A percentile compares a stretch with the other conserved stretches of the same genome.
Conservation (phyloP, 2,888 invertebrate species). For the Theretra japonica region DNA sequence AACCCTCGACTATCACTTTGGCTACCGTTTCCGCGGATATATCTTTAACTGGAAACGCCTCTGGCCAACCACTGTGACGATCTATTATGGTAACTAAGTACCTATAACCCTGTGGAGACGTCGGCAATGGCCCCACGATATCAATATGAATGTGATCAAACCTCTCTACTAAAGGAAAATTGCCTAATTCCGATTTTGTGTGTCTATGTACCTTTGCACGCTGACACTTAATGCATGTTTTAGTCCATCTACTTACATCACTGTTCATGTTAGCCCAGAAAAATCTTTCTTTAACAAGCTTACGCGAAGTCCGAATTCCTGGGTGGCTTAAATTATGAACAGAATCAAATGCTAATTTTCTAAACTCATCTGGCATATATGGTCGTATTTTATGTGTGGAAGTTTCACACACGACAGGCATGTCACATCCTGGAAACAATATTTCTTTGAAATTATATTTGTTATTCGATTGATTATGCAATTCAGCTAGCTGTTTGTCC, state of each 20-base stretch:
- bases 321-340: neutral
- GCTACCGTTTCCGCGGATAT: slow-evolving; percentile 49
- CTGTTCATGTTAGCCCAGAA: neutral
- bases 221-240: slow-evolving; percentile 12
- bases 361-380: neutral
- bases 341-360: neutral
- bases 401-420: neutral
- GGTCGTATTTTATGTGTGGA: neutral
- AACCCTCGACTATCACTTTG: slow-evolving; percentile 38
- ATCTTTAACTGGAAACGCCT: slow-evolving; percentile 10
- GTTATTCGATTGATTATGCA: no score
- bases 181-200: neutral
- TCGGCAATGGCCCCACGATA: neutral
- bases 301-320: no score
- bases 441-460: no score
- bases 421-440: neutral
- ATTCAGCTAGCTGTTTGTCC: slow-evolving; percentile 1
- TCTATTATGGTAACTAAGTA: slow-evolving; percentile 1
- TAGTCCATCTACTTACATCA: neutral
- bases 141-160: slow-evolving; percentile 19
- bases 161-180: neutral
- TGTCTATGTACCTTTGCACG: slow-evolving; percentile 5
- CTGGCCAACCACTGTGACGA: slow-evolving; percentile 27
- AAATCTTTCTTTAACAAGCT: no score
- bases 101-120: neutral